Conservation (phyloP, 1,140 invertebrate genomes). For the Cotesia glomerata region DNA sequence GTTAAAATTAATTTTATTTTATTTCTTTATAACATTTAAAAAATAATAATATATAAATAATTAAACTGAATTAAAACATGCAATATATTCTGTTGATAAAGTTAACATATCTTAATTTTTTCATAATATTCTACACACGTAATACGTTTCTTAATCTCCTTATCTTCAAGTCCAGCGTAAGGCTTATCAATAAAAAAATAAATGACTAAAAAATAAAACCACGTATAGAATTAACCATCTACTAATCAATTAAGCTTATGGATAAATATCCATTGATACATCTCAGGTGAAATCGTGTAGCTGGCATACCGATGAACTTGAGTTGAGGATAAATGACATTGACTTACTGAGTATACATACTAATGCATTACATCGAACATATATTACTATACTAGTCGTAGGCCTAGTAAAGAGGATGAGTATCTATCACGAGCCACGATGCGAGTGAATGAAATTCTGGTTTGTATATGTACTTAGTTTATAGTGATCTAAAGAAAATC, state of each 20-base stretch:
- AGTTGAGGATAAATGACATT: conserved; percentile 9
- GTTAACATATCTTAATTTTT: no score
- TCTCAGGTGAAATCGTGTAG: background rate
- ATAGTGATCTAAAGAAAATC: conserved; percentile 5
- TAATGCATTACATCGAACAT: no score
- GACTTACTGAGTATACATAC: background rate
- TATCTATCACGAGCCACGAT: background rate
- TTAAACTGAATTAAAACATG: no score
- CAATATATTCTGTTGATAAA: no score
- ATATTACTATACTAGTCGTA: no score
- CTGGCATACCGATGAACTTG: conserved; percentile 9
- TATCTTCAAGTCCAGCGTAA: no score
- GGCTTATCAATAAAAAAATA: background rate
- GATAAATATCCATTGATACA: background rate
- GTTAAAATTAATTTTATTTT: no score
- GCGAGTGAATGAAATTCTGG: background rate
- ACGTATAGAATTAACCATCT: background rate
- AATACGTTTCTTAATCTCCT: no score
- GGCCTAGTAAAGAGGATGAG: background rate
- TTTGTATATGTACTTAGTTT: no score
- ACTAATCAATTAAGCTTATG: background rate
- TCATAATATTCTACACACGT: no score
- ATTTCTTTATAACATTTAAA: no score
- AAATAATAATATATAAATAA: no score
- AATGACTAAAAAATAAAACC: background rate